A percentile compares a stretch with the other conserved stretches of the same genome.
These are phyloP conservation scores for Perca fluviatilis DNA, from an alignment of 2,113 vertebrate genomes.

Conservation along the genomic window DNA sequence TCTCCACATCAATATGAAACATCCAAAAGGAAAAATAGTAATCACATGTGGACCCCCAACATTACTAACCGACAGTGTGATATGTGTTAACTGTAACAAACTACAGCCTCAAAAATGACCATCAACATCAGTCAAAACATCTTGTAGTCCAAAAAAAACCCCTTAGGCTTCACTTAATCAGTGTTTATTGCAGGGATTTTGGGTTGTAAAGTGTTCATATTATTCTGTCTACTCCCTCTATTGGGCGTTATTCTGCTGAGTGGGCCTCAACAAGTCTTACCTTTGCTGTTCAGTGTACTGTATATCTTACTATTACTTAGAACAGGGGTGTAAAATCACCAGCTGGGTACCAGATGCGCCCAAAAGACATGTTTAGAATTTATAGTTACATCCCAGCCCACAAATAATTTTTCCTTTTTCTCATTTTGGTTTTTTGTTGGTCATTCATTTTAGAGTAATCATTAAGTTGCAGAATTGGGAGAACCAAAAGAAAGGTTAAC, in stretches of 20 bases:
- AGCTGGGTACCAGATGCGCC: not conserved
- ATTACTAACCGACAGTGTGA: not conserved
- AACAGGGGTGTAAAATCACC: not conserved
- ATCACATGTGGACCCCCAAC: not conserved
- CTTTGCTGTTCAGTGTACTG: not conserved
- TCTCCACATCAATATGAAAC: not conserved
- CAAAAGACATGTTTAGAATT: not conserved
- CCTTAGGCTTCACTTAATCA: too few species aligned
- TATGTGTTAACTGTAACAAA: not conserved
- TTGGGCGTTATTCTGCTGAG: not conserved
- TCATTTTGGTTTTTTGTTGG: not conserved
- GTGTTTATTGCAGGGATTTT: not conserved
- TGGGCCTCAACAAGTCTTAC: not conserved
- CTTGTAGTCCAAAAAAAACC: not conserved
- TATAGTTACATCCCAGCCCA: not conserved
- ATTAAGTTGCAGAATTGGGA: too few species aligned
- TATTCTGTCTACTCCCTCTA: not conserved
- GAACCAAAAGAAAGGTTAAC: not conserved
- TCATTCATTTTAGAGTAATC: not conserved
- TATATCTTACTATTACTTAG: not conserved
- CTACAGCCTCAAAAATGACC: not conserved
- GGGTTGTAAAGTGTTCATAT: not conserved
- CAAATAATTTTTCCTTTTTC: not conserved
- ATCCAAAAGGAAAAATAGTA: not conserved
- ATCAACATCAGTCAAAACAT: not conserved